Evolutionary conservation across 2,113 vertebrate species (phyloP), one percentile per base, ranked within the genome.

Genomic region (Perognathus longimembris): DNA sequence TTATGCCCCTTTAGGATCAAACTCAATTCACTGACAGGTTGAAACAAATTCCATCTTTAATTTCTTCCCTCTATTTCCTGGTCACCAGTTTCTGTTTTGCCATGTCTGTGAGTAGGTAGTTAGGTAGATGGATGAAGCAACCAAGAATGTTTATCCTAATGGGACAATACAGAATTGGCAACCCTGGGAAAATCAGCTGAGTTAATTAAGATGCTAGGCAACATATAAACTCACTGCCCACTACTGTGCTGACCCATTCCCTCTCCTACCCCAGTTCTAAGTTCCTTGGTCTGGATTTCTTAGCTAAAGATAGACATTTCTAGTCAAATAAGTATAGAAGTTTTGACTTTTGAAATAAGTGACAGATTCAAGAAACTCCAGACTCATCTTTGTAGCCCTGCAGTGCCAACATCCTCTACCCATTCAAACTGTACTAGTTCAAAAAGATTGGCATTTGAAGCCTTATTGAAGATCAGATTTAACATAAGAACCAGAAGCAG

Each of bases 361-460:
- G 20, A 24, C 38, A 84, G 45, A n/a, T 76, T 50, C 82, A 80
- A 69, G 71, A 32, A 86, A 28, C 7, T 7, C 40, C 67, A 28
- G 38, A 80, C 10, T 91, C 10, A 28, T 61, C 8, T 85, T 90
- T 30, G 32, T 63, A 70, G 17, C 24, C 26, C 26, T 78, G 69
- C 36, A 89, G 77, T 89, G 50, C 34, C 63, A 88, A 70, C 50
- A 38, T 89, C 64, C 24, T 89, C 69, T 69, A 38, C 36, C 28
- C 21, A 73, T 77, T 86, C 45, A 32, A 57, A 2, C 32, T 79
- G 21, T 10, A 67, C 32, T 87, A 38, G 63, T 85, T 91, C 50
- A 59, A 38, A 78, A 70, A 74, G 45, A 66, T 64, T 64, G 36
- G 34, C 86, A 28, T 79, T 94, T 80, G 38, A 87, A 94, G 66